These are phyloP conservation scores for Tetheella fluctuosa DNA, from an alignment of 2,888 invertebrate species.

Conservation along the genomic window DNA sequence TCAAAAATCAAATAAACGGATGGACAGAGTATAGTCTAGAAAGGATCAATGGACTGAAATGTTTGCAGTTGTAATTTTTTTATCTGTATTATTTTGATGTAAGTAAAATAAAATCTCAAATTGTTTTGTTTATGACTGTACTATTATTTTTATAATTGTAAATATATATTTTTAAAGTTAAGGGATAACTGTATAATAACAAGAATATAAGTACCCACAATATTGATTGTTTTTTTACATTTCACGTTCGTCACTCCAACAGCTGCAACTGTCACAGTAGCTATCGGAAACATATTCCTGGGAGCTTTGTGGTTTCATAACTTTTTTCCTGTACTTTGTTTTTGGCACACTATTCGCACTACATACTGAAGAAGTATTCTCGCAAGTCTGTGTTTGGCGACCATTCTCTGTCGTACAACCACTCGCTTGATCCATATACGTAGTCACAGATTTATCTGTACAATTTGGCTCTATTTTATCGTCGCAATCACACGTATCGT, in stretches of 20 bases:
- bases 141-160: conserved; percentile 71
- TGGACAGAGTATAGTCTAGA: too few species aligned
- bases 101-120: conserved; percentile 70
- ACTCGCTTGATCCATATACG: conserved; percentile 45
- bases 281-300: conserved; percentile 13
- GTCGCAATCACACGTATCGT: conserved; percentile 29
- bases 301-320: conserved; percentile 21
- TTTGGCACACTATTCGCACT: conserved; percentile 13
- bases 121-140: conserved; percentile 78
- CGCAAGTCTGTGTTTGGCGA: conserved; percentile 39
- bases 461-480: conserved; percentile 18
- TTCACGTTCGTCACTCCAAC: conserved; percentile 24
- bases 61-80: conserved; percentile 58
- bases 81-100: conserved; percentile 50
- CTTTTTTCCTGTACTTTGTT: conserved; percentile 19
- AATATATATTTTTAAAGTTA: conserved; percentile 72
- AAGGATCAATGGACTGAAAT: conserved; percentile 52
- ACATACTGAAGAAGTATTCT: not conserved
- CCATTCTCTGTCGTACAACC: conserved; percentile 30
- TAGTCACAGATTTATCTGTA: conserved; percentile 49
- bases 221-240: conserved; percentile 47
- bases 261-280: conserved; percentile 24
- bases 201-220: conserved; percentile 77
- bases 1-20: too few species aligned
- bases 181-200: conserved; percentile 80